Base-by-base conservation (phyloP, 2,797 vertebrate species). In the Acropternis orthonyx region DNA sequence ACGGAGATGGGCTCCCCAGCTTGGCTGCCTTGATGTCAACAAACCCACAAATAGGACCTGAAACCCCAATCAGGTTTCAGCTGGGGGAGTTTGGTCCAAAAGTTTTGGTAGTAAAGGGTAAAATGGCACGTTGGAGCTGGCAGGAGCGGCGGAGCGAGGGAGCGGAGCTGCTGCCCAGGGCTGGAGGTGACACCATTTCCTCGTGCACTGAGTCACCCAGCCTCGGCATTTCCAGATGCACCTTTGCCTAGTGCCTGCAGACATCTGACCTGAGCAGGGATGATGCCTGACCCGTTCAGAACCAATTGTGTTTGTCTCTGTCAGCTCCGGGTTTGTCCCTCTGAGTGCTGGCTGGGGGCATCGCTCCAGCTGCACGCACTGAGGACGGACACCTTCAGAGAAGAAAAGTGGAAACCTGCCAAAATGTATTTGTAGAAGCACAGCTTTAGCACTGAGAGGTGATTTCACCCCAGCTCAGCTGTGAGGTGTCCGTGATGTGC, bases 171-270 rank as follows among this genome's bases (percentile, higher is more conserved):
- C 75, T 44, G 62, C 85, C 4, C 28, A 2, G 81, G 30, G 74
- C 36, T 52, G 85, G 54, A n/a, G 62, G 62, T 89, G 95, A 96
- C 91, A 84, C 6, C 86, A 56, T 75, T 88, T 94, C 92, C 93
- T 95, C 41, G 1, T 0, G 12, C 51, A 1, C 20, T 84, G 94
- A 94, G 26, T 95, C 83, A 92, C 2, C 2, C 61, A 67, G 85
- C 34, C 54, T 12, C 7, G 0, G 32, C 18, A 0, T 2, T 71
- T 62, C 73, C 92, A 87, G 77, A 55, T 17, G 71, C 79, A 52
- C 72, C 88, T 88, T 69, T 43, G 48, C 76, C 73, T 21, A 6
- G 7, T 4, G 4, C 85, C 69, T 39, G 82, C 79, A 68, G 82
- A 51, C 7, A 0, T 5, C 7, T 61, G 66, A 80, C 69, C 82